Evolutionary conservation across 2,797 vertebrate species (phyloP), one percentile per base, ranked within the genome.

Genomic region (Malurus leucopterus): DNA sequence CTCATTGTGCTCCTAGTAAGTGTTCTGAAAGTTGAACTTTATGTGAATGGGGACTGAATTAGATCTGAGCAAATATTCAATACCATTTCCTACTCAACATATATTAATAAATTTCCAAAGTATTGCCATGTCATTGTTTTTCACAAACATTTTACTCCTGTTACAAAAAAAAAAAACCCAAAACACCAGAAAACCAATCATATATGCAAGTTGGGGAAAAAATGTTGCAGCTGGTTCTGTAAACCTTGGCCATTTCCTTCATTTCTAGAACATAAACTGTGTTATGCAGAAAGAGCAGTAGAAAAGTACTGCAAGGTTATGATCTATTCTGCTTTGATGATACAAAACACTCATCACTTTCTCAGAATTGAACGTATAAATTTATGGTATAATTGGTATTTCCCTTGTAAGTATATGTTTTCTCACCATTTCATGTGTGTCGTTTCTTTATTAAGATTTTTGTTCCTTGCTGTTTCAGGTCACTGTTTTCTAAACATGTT

Each of bases 341-440:
- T 24, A 69, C 34, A 78, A 26, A 55, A 13, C 29, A 77, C 23
- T 73, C 10, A 21, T 80, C 34, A 36, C 29, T 69, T 77, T 80
- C 44, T 86, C 8, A 30, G 49, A 81, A 67, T 53, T 78, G 19
- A 53, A 19, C 55, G 22, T 49, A 2, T 73, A n/a, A 67, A 14
- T 24, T 76, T 74, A 34, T 51, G 15, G 27, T 67, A 8, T 50
- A 64, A 43, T 36, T 64, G 20, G 6, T 64, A 68, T 86, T 81
- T 77, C 44, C 36, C 17, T 15, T 83, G 16, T 73, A 70, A 89
- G 55, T 67, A 16, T 34, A 4, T 23, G 8, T 79, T 84, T 89
- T 71, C 38, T 81, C 55, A 10, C 21, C 82, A 36, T 90, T 92
- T 51, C 9, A 0, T 64, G 46, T 89, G 40, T 92, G 65, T 90